Evolutionary conservation across 2,888 invertebrate species (phyloP).

Genomic region (Saturnia japonica): DNA sequence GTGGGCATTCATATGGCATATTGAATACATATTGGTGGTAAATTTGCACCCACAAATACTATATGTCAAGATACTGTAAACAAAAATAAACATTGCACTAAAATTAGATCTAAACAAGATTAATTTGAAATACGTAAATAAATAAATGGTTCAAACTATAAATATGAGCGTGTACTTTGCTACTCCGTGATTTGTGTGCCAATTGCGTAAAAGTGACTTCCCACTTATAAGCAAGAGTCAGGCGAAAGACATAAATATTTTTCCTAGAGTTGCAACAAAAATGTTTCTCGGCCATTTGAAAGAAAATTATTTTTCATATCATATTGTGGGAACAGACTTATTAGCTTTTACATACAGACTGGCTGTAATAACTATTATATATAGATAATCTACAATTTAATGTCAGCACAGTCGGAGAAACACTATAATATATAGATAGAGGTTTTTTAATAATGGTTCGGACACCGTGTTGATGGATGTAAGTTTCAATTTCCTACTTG

Average conservation of each 20-base stretch:
- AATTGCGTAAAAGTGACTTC: slow-evolving; percentile 54
- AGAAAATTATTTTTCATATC: background rate
- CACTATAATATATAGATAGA: too few species aligned
- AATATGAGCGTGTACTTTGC: slow-evolving; percentile 36
- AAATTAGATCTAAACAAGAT: background rate
- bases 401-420: too few species aligned
- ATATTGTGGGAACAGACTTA: background rate
- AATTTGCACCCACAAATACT: too few species aligned
- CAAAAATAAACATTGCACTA: background rate
- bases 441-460: too few species aligned
- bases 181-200: slow-evolving; percentile 56
- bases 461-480: too few species aligned
- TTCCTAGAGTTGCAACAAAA: slow-evolving; percentile 15
- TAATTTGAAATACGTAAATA: background rate
- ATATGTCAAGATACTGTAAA: too few species aligned
- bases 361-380: background rate
- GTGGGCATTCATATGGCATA: too few species aligned
- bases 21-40: too few species aligned
- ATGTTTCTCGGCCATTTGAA: background rate
- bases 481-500: too few species aligned
- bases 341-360: background rate
- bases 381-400: too few species aligned
- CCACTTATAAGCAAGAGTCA: slow-evolving; percentile 37
- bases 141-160: slow-evolving; percentile 28
- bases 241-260: slow-evolving; percentile 33